A percentile compares a stretch with the other conserved stretches of the same genome.
Conservation (phyloP, 2,888 invertebrate species). For the Exephanes ischioxanthus region DNA sequence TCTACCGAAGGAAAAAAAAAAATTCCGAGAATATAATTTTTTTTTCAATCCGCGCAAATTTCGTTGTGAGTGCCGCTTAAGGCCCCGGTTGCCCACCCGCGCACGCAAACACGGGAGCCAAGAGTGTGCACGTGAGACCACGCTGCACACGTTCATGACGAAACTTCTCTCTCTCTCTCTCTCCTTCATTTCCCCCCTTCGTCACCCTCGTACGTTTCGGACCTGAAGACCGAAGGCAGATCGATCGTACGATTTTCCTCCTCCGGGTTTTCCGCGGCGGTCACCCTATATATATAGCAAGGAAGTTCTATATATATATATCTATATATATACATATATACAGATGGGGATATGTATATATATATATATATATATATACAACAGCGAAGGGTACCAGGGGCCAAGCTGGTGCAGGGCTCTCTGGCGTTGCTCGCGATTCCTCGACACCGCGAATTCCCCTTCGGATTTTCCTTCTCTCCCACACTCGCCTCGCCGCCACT, state of each 20-base stretch:
- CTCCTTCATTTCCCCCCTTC: constrained; percentile 58
- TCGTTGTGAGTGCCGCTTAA: constrained; percentile 79
- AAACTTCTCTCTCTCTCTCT: constrained; percentile 69
- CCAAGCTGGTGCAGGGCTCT: constrained; percentile 56
- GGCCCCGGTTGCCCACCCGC: constrained; percentile 80
- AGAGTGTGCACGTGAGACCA: constrained; percentile 75
- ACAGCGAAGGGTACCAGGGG: constrained; percentile 52
- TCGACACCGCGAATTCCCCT: constrained; percentile 78
- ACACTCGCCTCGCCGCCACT: constrained; percentile 30
- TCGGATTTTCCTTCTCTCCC: constrained; percentile 61
- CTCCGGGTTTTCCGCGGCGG: constrained; percentile 83
- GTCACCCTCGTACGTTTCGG: constrained; percentile 80
- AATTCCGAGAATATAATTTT: background rate
- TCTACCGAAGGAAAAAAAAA: background rate
- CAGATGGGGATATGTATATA: too few relatives aligned
- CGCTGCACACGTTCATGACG: constrained; percentile 78
- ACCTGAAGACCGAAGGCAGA: constrained; percentile 84
- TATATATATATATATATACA: background rate
- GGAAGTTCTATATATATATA: constrained; percentile 26
- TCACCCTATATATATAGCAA: constrained; percentile 74
- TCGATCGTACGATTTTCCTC: constrained; percentile 85
- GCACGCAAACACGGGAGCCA: constrained; percentile 73
- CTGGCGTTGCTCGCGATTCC: constrained; percentile 75
- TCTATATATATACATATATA: too few relatives aligned
- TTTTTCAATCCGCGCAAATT: constrained; percentile 1